Base-by-base conservation (phyloP, 2,888 invertebrate genomes). In the Exephanes ischioxanthus region DNA sequence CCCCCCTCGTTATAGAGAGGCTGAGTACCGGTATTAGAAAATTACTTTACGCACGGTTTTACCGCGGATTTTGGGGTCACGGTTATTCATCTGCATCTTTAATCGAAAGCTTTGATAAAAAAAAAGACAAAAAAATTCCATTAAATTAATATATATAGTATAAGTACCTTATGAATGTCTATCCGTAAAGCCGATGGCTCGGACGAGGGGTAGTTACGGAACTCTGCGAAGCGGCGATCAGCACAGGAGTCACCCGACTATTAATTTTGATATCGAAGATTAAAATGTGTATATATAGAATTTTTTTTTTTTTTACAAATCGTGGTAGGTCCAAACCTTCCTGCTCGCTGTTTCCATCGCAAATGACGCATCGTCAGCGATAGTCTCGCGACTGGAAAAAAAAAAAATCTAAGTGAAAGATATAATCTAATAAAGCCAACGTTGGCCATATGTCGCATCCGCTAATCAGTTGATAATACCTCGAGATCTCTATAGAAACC, bases 401-500 rank as follows among this genome's bases (percentile, higher is more conserved):
- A 71, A 81, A 66, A 67, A 68, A 37, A 61, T 7, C 83, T 88
- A 89, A 91, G 89, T 89, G 87, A 83, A 88, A 85, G 90, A 88
- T 81, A 77, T 92, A 93, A 93, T 92, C 92, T 90, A 90, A 91
- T 92, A 91, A 91, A 90, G 89, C 87, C 85, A 88, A 89, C 90
- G 76, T 63, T 70, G 89, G 85, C 93, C 93, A 93, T 93, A 91
- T 93, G 93, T 91, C 89, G 83, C 88, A 76, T 87, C 72, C 84
- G 88, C 89, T 91, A 92, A 93, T 93, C 93, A 92, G 88, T 87
- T 91, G 93, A 93, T 93, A 93, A 93, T 90, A 86, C 86, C 78
- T 75, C 83, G 80, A 89, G 86, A 91, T 92, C 87, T 71, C 91
- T 90, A 91, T 92, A 91, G 91, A 90, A 90, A 93, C 92, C 86